A percentile compares a stretch with the other conserved stretches of the same genome.
These are phyloP conservation scores for Yasuhikotakia modesta DNA, from an alignment of 2,797 vertebrate species.

Conservation along the genomic window DNA sequence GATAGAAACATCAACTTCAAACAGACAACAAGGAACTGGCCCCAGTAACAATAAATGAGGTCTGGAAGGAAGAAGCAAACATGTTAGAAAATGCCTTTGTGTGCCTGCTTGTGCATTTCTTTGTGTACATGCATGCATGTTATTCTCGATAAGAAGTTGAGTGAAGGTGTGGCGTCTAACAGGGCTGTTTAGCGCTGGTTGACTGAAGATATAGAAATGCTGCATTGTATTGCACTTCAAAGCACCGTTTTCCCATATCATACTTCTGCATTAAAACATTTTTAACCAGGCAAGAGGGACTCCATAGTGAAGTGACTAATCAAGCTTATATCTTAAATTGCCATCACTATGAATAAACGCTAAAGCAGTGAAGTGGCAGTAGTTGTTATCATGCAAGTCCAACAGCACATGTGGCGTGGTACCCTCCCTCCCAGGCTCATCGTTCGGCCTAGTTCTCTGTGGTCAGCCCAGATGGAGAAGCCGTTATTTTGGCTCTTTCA, in stretches of 20 bases:
- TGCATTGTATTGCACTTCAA: conserved; percentile 38
- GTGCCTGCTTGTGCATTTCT: conserved; percentile 10
- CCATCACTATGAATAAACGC: conserved; percentile 23
- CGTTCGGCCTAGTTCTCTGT: conserved; percentile 45
- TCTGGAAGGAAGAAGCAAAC: conserved; percentile 42
- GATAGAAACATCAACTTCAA: conserved; percentile 22
- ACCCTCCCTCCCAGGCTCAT: conserved; percentile 41
- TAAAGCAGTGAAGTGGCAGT: conserved; percentile 1
- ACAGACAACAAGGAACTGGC: conserved; percentile 37
- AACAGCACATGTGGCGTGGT: conserved; percentile 42
- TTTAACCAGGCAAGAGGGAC: background rate
- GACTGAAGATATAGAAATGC: conserved; percentile 34
- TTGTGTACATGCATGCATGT: conserved; percentile 4
- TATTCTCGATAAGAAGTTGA: conserved; percentile 41
- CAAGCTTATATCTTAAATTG: conserved; percentile 15
- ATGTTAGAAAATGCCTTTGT: conserved; percentile 18
- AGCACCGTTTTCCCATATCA: conserved; percentile 6
- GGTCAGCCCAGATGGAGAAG: conserved; percentile 46
- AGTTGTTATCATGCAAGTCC: conserved; percentile 17
- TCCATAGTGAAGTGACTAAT: background rate
- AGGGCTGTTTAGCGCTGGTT: background rate
- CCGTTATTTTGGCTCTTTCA: conserved; percentile 36
- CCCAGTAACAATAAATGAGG: conserved; percentile 53
- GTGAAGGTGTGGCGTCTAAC: background rate
- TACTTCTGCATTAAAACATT: conserved; percentile 20